Evolutionary conservation across 2,113 vertebrate species (phyloP), one percentile per base, ranked within the genome.

Genomic region (Heloderma charlesbogerti): DNA sequence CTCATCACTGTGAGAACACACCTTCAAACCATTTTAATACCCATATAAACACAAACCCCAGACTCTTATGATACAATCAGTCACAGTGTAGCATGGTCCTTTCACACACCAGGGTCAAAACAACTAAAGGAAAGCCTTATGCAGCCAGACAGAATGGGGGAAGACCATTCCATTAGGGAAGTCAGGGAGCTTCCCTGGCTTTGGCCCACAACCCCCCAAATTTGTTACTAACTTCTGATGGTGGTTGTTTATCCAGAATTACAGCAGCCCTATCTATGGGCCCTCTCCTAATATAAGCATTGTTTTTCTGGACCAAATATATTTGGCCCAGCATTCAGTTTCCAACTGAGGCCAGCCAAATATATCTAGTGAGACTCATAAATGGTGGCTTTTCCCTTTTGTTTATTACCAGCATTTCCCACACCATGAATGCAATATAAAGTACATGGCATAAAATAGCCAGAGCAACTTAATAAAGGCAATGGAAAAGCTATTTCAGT

Each of bases 401-500:
- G 27, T 72, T 57, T 89, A 34, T 20, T 6, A 16, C 13, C 27
- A 34, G 66, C 25, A 72, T 54, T 71, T 25, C 10, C 16, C 40
- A 34, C 60, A 27, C n/a, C 51, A 43, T 66, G 31, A 67, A n/a
- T 40, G 25, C 34, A 78, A 51, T 27, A 67, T 78, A 78, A 77
- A 85, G 40, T 45, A 51, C 69, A 4, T 66, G 43, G 20, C 54
- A 90, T 66, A 78, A 48, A n/a, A 54, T 93, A 85, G 54, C 86
- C 86, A 79, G 51, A 72, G 90, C 84, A 92, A 90, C 93, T 94
- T 94, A 93, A 91, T 92, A 89, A 94, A 90, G 88, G 90, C 88
- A 85, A 93, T 83, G 89, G 84, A 92, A 94, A 95, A 86, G 66
- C 51, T 88, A 95, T 95, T 94, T 72, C 69, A 94, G 67, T 78